Evolutionary conservation across 64 coral and sea anemone genomes (phyloP), one percentile per base, ranked within the genome.

Genomic region (Montipora capricornis): DNA sequence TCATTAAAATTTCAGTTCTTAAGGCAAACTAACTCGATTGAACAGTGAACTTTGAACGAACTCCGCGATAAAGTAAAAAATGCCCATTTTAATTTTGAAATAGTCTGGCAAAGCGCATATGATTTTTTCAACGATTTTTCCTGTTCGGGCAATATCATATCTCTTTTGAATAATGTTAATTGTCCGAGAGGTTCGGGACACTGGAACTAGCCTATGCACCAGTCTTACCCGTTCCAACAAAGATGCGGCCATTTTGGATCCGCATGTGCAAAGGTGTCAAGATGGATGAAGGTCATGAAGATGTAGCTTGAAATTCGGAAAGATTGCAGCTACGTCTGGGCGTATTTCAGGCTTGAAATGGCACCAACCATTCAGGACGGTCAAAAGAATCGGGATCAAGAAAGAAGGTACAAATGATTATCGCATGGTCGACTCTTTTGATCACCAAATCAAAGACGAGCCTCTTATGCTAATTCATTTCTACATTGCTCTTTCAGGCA

Each of bases 361-460:
- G 45, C 82, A n/a, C 82, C 82, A 86, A 86, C 82, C 15, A 68
- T 86, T 47, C 82, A 86, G 66, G 82, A 86, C 71, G 47, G 82
- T 6, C 64, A 71, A 50, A 86, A 86, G 64, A 86, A 69, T 58
- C 68, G 81, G 20, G 81, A 86, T 86, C 82, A 68, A 24, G 82
- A 86, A 17, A 46, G 82, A 68, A 86, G 82, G 82, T 86, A 47
- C 20, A 47, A 4, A 2, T 45, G 11, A 10, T 55, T 55, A 7
- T 55, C 52, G 53, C 11, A 8, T 57, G 11, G 53, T 57, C 53
- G 6, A 57, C 6, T 57, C 3, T 11, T 57, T 57, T 57, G 6
- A 6, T 57, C 53, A 57, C 11, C 6, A 57, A 57, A 57, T 57
- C 53, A 57, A 8, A 57, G 53, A 57, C 11, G 5, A 57, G 37